These are phyloP conservation scores for Hestina assimilis DNA, from an alignment of 1,140 invertebrate genomes.

Conservation along the genomic window DNA sequence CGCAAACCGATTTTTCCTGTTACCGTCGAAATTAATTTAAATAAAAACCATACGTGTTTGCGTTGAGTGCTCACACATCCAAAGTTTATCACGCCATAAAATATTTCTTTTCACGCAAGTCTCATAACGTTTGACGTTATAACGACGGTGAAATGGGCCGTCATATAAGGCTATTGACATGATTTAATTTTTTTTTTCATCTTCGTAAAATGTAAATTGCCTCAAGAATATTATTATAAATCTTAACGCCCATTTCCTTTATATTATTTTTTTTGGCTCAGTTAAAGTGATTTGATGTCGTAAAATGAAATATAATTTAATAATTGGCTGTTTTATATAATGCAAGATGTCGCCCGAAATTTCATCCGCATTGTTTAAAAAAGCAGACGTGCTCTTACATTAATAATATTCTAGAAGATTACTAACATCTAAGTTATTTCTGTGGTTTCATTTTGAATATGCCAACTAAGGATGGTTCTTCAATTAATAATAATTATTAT, in stretches of 20 bases:
- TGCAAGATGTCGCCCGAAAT: no score
- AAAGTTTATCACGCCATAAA: conserved; percentile 11
- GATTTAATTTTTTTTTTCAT: neutral
- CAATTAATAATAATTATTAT: no score
- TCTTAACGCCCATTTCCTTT: neutral
- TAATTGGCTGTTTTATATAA: no score
- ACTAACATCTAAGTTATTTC: no score
- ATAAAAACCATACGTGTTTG: conserved; percentile 15
- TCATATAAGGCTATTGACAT: neutral
- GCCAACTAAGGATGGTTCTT: no score
- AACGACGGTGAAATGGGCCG: neutral
- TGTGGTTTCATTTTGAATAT: no score
- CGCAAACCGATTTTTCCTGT: conserved; percentile 15
- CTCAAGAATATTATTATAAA: neutral
- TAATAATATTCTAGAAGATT: no score
- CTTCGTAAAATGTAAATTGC: neutral
- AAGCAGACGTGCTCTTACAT: no score
- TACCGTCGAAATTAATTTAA: conserved; percentile 23
- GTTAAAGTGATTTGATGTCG: no score
- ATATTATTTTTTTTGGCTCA: no score
- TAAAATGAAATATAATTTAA: no score
- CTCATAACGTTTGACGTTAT: neutral
- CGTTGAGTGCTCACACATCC: conserved; percentile 11
- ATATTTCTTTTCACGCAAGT: neutral
- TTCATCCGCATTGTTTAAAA: no score